Conservation (phyloP, 2,888 invertebrate genomes). For the Phasia obesa region DNA sequence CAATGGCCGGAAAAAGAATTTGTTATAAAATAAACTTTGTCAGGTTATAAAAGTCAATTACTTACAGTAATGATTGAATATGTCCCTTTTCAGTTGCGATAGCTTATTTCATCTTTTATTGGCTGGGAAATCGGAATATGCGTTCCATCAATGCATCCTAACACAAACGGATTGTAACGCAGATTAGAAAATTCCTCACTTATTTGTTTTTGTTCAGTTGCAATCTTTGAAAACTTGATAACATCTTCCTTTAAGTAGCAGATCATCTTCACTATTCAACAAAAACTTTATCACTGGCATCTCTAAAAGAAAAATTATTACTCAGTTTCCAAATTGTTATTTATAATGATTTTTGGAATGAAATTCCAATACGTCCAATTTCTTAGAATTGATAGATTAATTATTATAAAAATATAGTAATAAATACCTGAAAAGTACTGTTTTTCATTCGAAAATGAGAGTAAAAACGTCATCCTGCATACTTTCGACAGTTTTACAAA, state of each 20-base stretch:
- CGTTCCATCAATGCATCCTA: constrained; percentile 40
- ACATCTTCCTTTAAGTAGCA: constrained; percentile 42
- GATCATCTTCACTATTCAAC: constrained; percentile 33
- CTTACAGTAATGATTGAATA: constrained; percentile 43
- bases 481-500: too few species aligned
- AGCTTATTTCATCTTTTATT: constrained; percentile 48
- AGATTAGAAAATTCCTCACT: too few species aligned
- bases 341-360: constrained; percentile 3
- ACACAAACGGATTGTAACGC: constrained; percentile 30
- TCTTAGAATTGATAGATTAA: too few species aligned
- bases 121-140: constrained; percentile 42
- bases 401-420: too few species aligned
- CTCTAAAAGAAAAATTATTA: constrained; percentile 33
- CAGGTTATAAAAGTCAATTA: neutral
- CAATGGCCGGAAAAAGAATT: constrained; percentile 43
- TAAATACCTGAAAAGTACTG: too few species aligned
- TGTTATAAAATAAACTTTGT: neutral
- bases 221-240: constrained; percentile 43
- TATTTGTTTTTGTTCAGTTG: too few species aligned
- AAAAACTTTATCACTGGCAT: too few species aligned
- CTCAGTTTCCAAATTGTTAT: constrained; percentile 27
- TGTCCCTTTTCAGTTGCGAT: constrained; percentile 42
- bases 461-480: too few species aligned
- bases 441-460: too few species aligned
- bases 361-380: too few species aligned